Evolutionary conservation across 2,888 invertebrate genomes (phyloP), one percentile per base, ranked within the genome.

Genomic region (Drosophila pseudotakahashii): DNA sequence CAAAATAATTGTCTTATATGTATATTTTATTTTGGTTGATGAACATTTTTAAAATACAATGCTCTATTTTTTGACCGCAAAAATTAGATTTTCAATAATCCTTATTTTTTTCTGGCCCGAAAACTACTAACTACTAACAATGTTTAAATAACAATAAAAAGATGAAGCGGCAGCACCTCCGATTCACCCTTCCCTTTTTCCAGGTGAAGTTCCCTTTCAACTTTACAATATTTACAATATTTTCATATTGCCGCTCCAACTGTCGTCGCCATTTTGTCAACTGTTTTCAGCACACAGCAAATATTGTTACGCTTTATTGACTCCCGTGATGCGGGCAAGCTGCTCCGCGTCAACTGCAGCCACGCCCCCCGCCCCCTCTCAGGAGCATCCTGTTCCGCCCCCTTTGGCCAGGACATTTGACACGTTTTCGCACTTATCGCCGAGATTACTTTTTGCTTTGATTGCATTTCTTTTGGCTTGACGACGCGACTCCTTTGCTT

Each of bases 391-490:
- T 57, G 47, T 19, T 34, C 34, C 48, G 48, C 48, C 48, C 48
- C 48, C 48, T 32, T 30, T 11, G 13, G 32, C 48, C 48, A 7
- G 59, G 64, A 32, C 76, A 75, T 73, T 74, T 76, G 86, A 88
- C 86, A 86, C 86, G 86, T 86, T 86, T 89, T 79, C 73, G 78
- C 86, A 86, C 89, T 86, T 86, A 89, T 82, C 77, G 77, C 83
- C 58, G 86, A 88, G 86, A 86, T 86, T 86, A 89, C 86, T 80
- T 89, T 89, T 68, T 39, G 77, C 81, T 75, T 89, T 87, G 89
- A 89, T 84, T 84, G 84, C 84, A 82, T 76, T 77, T 77, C 60
- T 68, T 66, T 26, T 74, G 39, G 57, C 73, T 23, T 7, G 34
- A 26, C 47, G 60, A 36, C 55, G 50, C 58, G 61, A 72, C 62